Conservation (phyloP, 2,113 vertebrate genomes). For the Numenius arquata region DNA sequence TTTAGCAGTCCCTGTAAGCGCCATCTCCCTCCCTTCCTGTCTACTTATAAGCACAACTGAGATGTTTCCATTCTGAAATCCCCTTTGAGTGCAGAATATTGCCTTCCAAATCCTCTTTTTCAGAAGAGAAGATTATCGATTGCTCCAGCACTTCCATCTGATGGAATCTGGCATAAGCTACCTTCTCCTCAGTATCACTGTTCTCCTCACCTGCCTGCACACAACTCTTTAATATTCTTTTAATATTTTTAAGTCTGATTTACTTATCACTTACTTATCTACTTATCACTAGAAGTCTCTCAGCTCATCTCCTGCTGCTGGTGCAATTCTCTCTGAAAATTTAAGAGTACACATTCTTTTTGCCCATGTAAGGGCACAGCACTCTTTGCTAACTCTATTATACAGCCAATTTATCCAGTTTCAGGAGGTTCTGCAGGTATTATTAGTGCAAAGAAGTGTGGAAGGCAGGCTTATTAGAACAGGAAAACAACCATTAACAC, state of each 20-base stretch:
- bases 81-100: background rate
- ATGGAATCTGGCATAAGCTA: background rate
- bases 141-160: background rate
- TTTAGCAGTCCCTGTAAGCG: too few relatives aligned
- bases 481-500: background rate
- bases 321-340: background rate
- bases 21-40: too few relatives aligned
- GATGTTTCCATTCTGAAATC: background rate
- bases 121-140: background rate
- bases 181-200: background rate
- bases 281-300: too few relatives aligned
- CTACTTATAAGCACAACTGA: background rate
- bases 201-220: background rate
- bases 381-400: background rate
- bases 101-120: background rate
- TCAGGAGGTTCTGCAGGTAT: background rate
- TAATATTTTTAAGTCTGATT: background rate
- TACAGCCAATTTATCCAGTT: background rate
- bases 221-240: background rate
- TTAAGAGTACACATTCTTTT: background rate
- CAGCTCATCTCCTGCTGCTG: too few relatives aligned
- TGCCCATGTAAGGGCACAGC: background rate
- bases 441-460: background rate
- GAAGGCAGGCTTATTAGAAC: background rate
- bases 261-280: background rate